These are phyloP conservation scores for Xiphophorus hellerii DNA, from an alignment of 2,113 vertebrate species.

Conservation along the genomic window DNA sequence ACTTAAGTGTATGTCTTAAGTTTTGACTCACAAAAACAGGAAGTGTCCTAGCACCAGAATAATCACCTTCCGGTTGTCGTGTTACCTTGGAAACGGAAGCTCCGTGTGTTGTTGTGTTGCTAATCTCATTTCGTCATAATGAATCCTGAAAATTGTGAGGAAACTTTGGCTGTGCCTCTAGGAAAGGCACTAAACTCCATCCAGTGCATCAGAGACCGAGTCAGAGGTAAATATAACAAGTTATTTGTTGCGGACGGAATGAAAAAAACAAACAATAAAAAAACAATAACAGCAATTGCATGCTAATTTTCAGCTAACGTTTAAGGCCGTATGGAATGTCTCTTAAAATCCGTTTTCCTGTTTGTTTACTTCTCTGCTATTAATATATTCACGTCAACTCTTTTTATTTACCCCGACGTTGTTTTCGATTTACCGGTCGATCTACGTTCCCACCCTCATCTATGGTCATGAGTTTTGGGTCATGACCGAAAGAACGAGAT, in stretches of 20 bases:
- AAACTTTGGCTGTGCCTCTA: constrained; percentile 67
- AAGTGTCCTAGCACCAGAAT: too few species aligned
- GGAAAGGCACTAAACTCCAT: constrained; percentile 76
- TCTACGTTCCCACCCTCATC: too few species aligned
- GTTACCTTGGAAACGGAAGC: too few species aligned
- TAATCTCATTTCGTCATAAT: constrained; percentile 8
- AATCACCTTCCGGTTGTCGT: too few species aligned
- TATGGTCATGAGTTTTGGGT: too few species aligned
- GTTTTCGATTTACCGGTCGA: neutral
- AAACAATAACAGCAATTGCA: neutral
- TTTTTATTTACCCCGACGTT: neutral
- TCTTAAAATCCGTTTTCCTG: neutral
- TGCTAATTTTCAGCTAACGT: neutral
- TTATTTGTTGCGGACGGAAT: neutral
- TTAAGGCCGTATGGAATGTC: neutral
- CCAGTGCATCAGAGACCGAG: constrained; percentile 74
- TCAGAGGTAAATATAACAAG: constrained; percentile 78
- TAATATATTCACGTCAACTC: neutral
- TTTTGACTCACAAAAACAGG: too few species aligned
- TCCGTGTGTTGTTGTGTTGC: neutral
- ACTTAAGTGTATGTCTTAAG: too few species aligned
- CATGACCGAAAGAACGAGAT: too few species aligned
- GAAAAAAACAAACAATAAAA: too few species aligned
- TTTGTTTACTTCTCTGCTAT: neutral
- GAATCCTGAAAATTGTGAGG: constrained; percentile 45